Conservation (phyloP, 2,113 vertebrate species). For the Dicrurus megarhynchus region DNA sequence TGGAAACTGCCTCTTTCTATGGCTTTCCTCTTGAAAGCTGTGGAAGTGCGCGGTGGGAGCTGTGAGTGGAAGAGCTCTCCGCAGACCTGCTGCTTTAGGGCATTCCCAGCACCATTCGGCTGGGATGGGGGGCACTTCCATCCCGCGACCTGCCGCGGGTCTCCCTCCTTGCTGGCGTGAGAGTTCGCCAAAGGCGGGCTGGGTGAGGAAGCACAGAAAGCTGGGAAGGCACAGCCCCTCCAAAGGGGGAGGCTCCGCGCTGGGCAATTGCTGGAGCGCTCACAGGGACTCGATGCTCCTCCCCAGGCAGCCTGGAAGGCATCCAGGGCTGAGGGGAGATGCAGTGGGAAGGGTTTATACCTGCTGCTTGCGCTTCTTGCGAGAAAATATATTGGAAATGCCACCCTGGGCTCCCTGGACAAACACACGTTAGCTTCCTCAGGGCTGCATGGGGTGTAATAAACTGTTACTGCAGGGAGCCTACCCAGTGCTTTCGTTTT, state of each 20-base stretch:
- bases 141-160: fast-evolving
- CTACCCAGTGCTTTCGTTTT: constrained; percentile 43
- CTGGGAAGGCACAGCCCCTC: background rate
- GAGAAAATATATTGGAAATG: background rate
- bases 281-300: background rate
- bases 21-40: background rate
- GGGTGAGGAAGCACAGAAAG: background rate
- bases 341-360: background rate
- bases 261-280: background rate
- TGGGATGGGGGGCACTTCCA: background rate
- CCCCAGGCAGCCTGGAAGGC: background rate
- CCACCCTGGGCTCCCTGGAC: background rate
- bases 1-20: background rate
- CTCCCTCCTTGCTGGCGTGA: fast-evolving
- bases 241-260: too few species aligned
- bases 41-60: fast-evolving
- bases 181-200: fast-evolving
- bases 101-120: fast-evolving
- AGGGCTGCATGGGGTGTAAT: constrained; percentile 19
- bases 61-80: background rate
- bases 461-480: constrained; percentile 47
- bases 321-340: background rate
- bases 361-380: background rate
- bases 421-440: background rate
- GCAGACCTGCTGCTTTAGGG: background rate